A percentile compares a stretch with the other conserved stretches of the same genome.
These are phyloP conservation scores for Regulus satrapa DNA, from an alignment of 2,113 vertebrate genomes.

Conservation along the genomic window DNA sequence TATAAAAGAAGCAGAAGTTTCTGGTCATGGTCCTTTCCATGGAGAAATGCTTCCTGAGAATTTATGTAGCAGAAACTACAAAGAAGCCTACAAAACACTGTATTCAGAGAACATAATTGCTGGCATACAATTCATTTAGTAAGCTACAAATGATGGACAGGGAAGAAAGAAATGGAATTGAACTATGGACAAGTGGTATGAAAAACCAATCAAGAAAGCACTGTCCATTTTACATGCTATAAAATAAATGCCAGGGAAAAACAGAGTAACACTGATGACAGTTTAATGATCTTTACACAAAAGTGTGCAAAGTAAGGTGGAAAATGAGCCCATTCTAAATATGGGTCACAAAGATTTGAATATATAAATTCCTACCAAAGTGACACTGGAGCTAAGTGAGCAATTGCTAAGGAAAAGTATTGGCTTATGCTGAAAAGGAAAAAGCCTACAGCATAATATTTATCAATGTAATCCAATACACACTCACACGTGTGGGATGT, in stretches of 20 bases:
- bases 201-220: background rate
- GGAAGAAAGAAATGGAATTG: background rate
- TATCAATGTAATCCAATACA: background rate
- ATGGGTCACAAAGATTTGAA: background rate
- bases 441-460: background rate
- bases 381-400: background rate
- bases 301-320: background rate
- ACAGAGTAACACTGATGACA: fast-evolving
- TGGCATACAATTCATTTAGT: background rate
- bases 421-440: background rate
- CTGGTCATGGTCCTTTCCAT: background rate
- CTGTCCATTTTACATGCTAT: background rate
- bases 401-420: background rate
- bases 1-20: background rate
- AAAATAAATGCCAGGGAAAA: background rate
- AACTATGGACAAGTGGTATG: background rate
- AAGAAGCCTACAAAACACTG: background rate
- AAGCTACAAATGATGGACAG: background rate
- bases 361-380: background rate
- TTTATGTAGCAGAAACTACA: background rate
- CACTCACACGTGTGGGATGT: background rate
- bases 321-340: background rate
- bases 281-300: background rate
- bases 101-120: background rate
- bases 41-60: background rate